These are phyloP conservation scores for Euglossa dilemma DNA, from an alignment of 1,140 invertebrate genomes.

Conservation along the genomic window DNA sequence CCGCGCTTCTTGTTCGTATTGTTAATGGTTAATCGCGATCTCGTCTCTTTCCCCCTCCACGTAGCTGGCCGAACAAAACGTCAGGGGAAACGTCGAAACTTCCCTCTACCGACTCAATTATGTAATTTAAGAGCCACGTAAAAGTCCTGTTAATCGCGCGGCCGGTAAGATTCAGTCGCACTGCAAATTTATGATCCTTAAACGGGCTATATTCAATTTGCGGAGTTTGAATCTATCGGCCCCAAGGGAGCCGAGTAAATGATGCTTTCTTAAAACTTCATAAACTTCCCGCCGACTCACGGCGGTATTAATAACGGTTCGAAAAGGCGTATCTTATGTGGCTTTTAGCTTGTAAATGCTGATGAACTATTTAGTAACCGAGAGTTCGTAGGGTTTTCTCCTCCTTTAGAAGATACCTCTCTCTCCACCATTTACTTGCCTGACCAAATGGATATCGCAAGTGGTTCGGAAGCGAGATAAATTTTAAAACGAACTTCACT, in stretches of 20 bases:
- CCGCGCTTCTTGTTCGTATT: slow-evolving; percentile 1
- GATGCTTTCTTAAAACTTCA: background rate
- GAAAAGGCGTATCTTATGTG: background rate
- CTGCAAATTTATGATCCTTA: background rate
- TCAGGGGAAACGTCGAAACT: background rate
- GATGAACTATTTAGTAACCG: background rate
- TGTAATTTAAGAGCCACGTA: slow-evolving; percentile 24
- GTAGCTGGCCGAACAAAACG: background rate
- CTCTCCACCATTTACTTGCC: background rate
- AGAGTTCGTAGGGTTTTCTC: background rate
- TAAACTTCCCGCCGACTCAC: background rate
- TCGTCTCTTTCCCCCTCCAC: background rate
- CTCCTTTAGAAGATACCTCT: slow-evolving; percentile 4
- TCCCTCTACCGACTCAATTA: background rate
- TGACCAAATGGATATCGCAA: background rate
- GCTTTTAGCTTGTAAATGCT: background rate
- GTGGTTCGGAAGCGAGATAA: background rate
- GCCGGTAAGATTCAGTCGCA: background rate
- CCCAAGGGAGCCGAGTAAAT: background rate
- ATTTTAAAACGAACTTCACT: background rate
- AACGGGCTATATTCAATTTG: background rate
- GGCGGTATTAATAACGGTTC: background rate
- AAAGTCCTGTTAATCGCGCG: background rate
- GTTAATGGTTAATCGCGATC: background rate
- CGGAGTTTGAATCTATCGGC: background rate